phyloP scores from a whole-genome alignment of 2,888 invertebrate genomes.

The Cremastinae sp. region DNA sequence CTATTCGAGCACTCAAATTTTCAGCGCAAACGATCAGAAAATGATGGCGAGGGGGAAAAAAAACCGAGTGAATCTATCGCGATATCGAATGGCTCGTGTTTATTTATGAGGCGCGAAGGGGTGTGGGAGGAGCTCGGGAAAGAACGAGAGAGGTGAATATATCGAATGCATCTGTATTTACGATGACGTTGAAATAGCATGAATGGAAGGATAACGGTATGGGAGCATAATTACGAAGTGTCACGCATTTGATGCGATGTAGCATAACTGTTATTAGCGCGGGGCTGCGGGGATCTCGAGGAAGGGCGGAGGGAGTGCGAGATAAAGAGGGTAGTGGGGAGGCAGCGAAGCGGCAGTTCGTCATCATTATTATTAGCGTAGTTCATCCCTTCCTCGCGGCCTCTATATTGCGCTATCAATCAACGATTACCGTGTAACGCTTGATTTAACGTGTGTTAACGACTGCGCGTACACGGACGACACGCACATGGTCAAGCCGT shows the following conservation, averaged over 20 bases:
- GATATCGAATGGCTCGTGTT: conserved; percentile 21
- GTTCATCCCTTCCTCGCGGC: conserved; percentile 30
- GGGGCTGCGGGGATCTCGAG: too few species aligned
- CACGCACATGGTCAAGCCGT: conserved; percentile 10
- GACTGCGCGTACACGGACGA: conserved; percentile 44
- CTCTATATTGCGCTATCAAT: conserved; percentile 59
- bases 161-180: conserved; percentile 35
- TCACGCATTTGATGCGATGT: conserved; percentile 47
- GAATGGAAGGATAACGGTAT: conserved; percentile 34
- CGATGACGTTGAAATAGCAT: conserved; percentile 21
- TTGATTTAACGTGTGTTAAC: conserved; percentile 65
- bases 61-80: conserved; percentile 5
- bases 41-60: background rate
- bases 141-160: background rate
- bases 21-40: too few species aligned
- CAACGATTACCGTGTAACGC: conserved; percentile 61
- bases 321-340: too few species aligned
- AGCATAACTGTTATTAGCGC: conserved; percentile 52
- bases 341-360: conserved; percentile 31
- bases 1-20: too few species aligned
- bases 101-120: conserved; percentile 25
- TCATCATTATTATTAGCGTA: conserved; percentile 50
- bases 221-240: conserved; percentile 54
- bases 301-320: too few species aligned
- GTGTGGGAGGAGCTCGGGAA: too few species aligned